phyloP scores from a whole-genome alignment of 2,888 invertebrate genomes.

The Laothoe populi region DNA sequence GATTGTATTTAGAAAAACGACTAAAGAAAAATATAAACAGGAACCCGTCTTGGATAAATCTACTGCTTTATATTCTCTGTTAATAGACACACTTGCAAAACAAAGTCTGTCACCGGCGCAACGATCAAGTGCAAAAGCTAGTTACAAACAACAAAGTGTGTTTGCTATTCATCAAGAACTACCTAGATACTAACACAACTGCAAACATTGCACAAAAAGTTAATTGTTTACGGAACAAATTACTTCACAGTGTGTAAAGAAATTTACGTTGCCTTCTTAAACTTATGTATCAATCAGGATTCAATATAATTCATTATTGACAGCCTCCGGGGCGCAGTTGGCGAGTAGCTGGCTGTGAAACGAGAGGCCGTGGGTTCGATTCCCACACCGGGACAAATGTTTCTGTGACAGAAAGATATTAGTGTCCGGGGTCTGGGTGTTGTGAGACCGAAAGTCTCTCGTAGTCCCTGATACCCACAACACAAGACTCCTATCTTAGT shows the following conservation, averaged over 20 bases:
- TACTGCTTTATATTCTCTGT: not conserved
- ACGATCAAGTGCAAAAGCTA: slow-evolving; percentile 34
- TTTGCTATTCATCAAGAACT: slow-evolving; percentile 20
- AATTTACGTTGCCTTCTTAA: not conserved
- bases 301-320: not conserved
- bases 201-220: slow-evolving; percentile 20
- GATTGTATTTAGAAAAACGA: too few relatives aligned
- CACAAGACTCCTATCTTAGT: too few relatives aligned
- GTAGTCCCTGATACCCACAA: too few relatives aligned
- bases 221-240: slow-evolving; percentile 24
- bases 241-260: not conserved
- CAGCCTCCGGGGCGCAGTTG: too few relatives aligned
- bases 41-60: not conserved
- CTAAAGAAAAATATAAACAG: too few relatives aligned
- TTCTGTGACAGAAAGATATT: too few relatives aligned
- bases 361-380: too few relatives aligned
- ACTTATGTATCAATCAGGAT: slow-evolving; percentile 11
- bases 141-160: slow-evolving; percentile 40
- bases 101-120: slow-evolving; percentile 26
- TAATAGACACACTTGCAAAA: slow-evolving; percentile 9
- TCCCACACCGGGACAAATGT: too few relatives aligned
- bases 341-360: too few relatives aligned
- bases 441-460: too few relatives aligned
- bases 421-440: too few relatives aligned
- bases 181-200: slow-evolving; percentile 5